Evolutionary conservation across 2,888 invertebrate species (phyloP), one percentile per base, ranked within the genome.

Genomic region (Cepaea hortensis): DNA sequence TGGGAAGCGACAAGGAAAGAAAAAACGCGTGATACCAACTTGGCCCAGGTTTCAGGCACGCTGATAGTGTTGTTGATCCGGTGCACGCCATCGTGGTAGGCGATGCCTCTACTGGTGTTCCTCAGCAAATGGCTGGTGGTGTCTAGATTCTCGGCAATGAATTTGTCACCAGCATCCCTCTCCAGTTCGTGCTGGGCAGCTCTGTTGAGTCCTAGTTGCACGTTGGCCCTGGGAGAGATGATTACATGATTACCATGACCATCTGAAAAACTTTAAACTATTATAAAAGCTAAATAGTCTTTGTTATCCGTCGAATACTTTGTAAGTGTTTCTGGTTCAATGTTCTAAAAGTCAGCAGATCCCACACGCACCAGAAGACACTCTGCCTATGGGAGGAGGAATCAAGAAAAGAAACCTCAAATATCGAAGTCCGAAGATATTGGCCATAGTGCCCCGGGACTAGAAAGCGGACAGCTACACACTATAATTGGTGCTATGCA

Each of bases 141-240:
- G 89, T 94, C 94, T 35, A 94, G 87, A 76, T 90, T 90, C 79
- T 91, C 95, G 15, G 98, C 97, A 81, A 96, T 96, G 94, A 97
- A 97, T 95, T 98, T 98, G 94, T 97, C 97, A 80, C 96, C 96
- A 88, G 97, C 96, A 94, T 98, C 98, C 0, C 97, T 96, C 95
- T 98, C 98, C 88, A 98, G 95, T 94, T 97, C 97, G 95, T 98
- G 97, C 93, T 94, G 93, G 20, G 94, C 93, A 6, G 94, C 93
- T 82, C 94, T 90, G 90, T 93, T 91, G 85, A 93, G 85, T 94
- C 94, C 91, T 7, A 94, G 90, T 88, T 94, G 94, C 86, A 93
- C 92, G 89, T 93, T 94, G 65, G 94, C 91, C 68, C 86, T 86
- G 76, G 23, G 20, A 50, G 3, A 68, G 35, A 77, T n/a, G 55